Percentiles rank a stretch among this genome's conserved stretches.
Evolutionary conservation across 2,113 vertebrate species (phyloP).

Genomic region (Pseudolaguvia tuberculata): DNA sequence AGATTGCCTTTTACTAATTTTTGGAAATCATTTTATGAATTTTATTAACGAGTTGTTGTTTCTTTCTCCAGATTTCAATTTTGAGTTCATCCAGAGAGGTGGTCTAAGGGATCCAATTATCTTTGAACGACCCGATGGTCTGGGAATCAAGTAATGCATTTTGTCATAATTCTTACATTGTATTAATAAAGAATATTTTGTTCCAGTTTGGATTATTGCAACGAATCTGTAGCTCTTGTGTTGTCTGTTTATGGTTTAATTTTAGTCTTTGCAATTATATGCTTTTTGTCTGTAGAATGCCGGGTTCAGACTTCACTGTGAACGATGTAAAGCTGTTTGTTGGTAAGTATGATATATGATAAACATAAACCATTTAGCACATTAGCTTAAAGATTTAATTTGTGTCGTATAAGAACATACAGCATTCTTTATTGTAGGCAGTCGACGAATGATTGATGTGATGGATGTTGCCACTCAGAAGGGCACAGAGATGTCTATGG

Average conservation of each 20-base stretch:
- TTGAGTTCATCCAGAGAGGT: slow-evolving; percentile 88
- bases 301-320: slow-evolving; percentile 90
- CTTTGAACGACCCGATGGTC: slow-evolving; percentile 85
- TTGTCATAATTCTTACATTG: not conserved
- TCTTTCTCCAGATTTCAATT: slow-evolving; percentile 80
- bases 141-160: slow-evolving; percentile 86
- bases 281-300: slow-evolving; percentile 77
- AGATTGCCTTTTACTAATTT: not conserved
- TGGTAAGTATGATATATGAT: too few relatives aligned
- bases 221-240: not conserved
- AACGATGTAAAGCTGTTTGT: slow-evolving; percentile 95
- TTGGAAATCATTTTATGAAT: not conserved
- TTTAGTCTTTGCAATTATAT: not conserved
- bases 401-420: not conserved
- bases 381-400: not conserved
- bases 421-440: slow-evolving; percentile 69
- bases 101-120: slow-evolving; percentile 90
- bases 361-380: too few relatives aligned
- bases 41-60: not conserved
- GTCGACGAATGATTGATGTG: slow-evolving; percentile 91
- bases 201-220: too few relatives aligned
- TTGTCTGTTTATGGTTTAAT: not conserved
- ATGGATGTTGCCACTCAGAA: slow-evolving; percentile 98
- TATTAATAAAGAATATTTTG: not conserved
- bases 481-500: slow-evolving; percentile 98